Percentiles rank a stretch among this genome's conserved stretches.
Evolutionary conservation across 2,113 vertebrate species (phyloP).

Genomic region (Pedetes capensis): DNA sequence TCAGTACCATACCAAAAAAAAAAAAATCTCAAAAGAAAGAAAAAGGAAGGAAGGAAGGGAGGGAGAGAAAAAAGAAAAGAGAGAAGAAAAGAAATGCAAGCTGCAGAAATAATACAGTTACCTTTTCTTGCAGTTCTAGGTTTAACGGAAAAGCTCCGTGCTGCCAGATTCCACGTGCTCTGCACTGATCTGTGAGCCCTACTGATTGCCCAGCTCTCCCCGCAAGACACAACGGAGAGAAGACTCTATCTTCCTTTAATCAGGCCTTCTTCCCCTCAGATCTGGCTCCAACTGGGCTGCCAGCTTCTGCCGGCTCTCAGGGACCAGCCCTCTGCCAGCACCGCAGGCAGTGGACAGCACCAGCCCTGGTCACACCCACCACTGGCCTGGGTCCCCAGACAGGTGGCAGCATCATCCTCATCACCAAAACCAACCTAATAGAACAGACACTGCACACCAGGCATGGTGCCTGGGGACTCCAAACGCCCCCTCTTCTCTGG

Average conservation of each 20-base stretch:
- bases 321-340: neutral
- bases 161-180: constrained; percentile 17
- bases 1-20: no score
- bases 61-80: no score
- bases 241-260: constrained; percentile 61
- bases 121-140: neutral
- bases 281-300: neutral
- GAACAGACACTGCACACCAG: fast-evolving
- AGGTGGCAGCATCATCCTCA: fast-evolving
- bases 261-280: constrained; percentile 19
- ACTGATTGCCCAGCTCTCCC: constrained; percentile 7
- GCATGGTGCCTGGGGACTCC: neutral
- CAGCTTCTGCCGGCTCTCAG: fast-evolving
- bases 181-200: constrained; percentile 49
- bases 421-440: fast-evolving
- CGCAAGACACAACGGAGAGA: neutral
- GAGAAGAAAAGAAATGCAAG: neutral
- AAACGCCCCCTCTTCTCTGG: fast-evolving
- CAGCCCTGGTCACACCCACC: fast-evolving
- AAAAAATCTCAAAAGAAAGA: no score
- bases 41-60: no score
- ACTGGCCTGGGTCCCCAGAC: neutral
- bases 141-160: constrained; percentile 65
- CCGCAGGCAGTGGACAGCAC: fast-evolving
- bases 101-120: constrained; percentile 9